phyloP scores from a whole-genome alignment of 2,888 invertebrate species.

The Hermaeophaga mercurialis region DNA sequence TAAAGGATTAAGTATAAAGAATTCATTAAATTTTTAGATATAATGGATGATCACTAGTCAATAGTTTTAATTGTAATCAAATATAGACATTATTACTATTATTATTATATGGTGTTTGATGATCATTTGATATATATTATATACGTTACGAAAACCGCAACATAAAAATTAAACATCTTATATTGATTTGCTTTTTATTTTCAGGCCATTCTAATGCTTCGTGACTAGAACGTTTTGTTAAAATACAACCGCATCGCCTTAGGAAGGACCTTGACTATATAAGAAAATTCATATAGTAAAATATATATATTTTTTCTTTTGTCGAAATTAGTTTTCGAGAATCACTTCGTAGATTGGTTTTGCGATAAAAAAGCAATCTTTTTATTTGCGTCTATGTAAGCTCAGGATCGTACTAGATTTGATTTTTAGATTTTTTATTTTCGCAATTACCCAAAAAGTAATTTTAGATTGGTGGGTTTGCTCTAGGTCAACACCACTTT shows the following conservation, averaged over 20 bases:
- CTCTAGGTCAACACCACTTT: background rate
- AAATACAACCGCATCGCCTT: background rate
- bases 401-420: background rate
- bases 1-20: too few species aligned
- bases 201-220: background rate
- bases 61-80: too few species aligned
- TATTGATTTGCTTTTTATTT: background rate
- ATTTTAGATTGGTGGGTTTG: too few species aligned
- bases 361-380: conserved; percentile 14
- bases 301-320: conserved; percentile 6
- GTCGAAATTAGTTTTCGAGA: conserved; percentile 10
- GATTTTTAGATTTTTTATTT: background rate
- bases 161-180: background rate
- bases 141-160: too few species aligned
- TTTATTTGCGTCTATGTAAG: background rate
- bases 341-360: conserved; percentile 13
- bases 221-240: background rate
- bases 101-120: too few species aligned
- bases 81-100: too few species aligned
- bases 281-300: background rate
- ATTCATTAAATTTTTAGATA: too few species aligned
- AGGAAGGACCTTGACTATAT: background rate
- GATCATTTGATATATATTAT: background rate
- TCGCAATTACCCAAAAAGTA: background rate
- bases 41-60: too few species aligned